Evolutionary conservation across 2,113 vertebrate species (phyloP), one percentile per base, ranked within the genome.

Genomic region (Vidua chalybeata): DNA sequence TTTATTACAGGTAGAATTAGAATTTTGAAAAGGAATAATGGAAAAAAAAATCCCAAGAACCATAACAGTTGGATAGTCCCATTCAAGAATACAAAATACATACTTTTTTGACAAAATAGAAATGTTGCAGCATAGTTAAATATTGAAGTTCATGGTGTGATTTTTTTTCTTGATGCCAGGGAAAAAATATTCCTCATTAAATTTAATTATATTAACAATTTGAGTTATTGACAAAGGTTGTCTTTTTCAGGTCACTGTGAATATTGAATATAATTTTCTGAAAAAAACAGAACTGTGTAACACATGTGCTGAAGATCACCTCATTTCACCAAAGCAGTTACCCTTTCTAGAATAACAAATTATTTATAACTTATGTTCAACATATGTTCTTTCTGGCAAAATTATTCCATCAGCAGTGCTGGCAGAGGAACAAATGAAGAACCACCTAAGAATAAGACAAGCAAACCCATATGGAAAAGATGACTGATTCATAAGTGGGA

Each of bases 381-480:
- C 43, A 67, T 68, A n/a, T 49, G 46, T 78, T 78, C 24, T 51
- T 94, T 91, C 59, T 83, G 84, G 73, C 78, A 96, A 87, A 89
- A 91, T 37, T 77, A 30, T 84, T 90, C 27, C 5, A 1, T 69
- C 71, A 84, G 61, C 64, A 88, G 20, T 77, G 39, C 41, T 90
- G 41, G 52, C 37, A 58, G 43, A 75, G 64, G 55, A 91, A 33
- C 37, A 88, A 86, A 83, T 85, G 43, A 87, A 88, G 82, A 75
- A 90, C 90, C 55, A 66, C 59, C 71, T 94, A 61, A 83, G 22
- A 80, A 27, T 82, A 49, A 94, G 59, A 84, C 31, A 74, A 69
- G 63, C 66, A 84, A 90, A 72, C 7, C 13, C 24, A 24, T 33
- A 61, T 52, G 75, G 82, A 86, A 95, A 85, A 83, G 18, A n/a